Evolutionary conservation across 2,797 vertebrate species (phyloP), one percentile per base, ranked within the genome.

Genomic region (Fringilla coelebs): DNA sequence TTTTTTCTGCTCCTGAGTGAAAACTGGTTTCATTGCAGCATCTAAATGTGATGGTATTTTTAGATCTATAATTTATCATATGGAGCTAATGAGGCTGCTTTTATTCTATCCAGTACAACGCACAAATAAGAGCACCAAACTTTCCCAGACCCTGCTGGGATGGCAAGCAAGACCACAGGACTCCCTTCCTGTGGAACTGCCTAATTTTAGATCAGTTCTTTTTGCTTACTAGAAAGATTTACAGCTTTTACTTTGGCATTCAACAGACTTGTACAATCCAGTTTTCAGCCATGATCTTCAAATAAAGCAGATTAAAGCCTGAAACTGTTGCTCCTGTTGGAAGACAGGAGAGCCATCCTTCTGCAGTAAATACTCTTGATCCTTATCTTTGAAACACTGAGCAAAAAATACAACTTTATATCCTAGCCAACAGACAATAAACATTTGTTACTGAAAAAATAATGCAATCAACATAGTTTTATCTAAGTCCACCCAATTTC

Each of bases 21-120:
- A 92, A 91, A 81, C 43, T 66, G 19, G 40, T 81, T 89, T 90
- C 40, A 20, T 61, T 87, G 67, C 40, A 51, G 74, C 82, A 85
- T 91, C 80, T 87, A 72, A 91, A 72, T 88, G 38, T 52, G 89
- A 90, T 77, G 73, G 71, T 92, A 90, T 81, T 88, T 84, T 80
- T 83, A 87, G 79, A 79, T 70, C 60, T 68, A 38, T 74, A 70
- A 66, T 90, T 70, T 78, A 71, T 88, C 89, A 92, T 57, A 71
- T 51, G 46, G 89, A 91, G n/a, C 32, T 94, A 84, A 94, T 61
- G 48, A 88, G n/a, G 67, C 62, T 49, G 52, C 40, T 91, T 76
- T 88, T 90, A 52, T 87, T 93, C 67, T 65, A 71, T 28, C 7
- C 52, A 71, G 26, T 36, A 31, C 31, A 88, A 76, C 41, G 67